Conservation (phyloP, 2,113 vertebrate genomes). For the Apus apus region DNA sequence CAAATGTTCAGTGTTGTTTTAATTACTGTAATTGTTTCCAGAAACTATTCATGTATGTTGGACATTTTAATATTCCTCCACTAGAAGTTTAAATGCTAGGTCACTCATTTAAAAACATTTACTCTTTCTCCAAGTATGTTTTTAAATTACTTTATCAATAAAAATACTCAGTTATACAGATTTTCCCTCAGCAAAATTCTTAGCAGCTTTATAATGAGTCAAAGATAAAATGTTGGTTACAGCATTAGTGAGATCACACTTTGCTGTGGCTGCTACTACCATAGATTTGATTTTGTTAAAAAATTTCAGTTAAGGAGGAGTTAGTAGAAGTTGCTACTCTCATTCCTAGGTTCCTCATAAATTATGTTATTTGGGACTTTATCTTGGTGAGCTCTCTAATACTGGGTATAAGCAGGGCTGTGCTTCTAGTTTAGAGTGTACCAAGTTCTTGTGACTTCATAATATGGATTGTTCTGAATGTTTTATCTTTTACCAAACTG, state of each 20-base stretch:
- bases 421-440: background rate
- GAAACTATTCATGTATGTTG: background rate
- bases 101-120: background rate
- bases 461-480: background rate
- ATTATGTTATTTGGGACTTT: background rate
- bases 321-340: background rate
- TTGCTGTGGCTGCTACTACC: background rate
- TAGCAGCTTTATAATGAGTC: background rate
- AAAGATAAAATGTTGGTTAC: background rate
- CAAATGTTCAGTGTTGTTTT: slow-evolving; percentile 15
- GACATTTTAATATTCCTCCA: background rate
- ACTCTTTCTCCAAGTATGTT: background rate
- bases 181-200: background rate
- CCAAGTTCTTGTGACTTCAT: background rate
- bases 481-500: background rate
- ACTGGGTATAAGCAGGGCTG: background rate
- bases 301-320: background rate
- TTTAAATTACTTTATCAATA: background rate
- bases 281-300: background rate
- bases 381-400: background rate
- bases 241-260: background rate
- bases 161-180: background rate
- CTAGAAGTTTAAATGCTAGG: background rate
- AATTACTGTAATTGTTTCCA: slow-evolving; percentile 54
- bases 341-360: background rate